phyloP scores from a whole-genome alignment of 2,888 invertebrate genomes.

The Lithophane ornitopus region DNA sequence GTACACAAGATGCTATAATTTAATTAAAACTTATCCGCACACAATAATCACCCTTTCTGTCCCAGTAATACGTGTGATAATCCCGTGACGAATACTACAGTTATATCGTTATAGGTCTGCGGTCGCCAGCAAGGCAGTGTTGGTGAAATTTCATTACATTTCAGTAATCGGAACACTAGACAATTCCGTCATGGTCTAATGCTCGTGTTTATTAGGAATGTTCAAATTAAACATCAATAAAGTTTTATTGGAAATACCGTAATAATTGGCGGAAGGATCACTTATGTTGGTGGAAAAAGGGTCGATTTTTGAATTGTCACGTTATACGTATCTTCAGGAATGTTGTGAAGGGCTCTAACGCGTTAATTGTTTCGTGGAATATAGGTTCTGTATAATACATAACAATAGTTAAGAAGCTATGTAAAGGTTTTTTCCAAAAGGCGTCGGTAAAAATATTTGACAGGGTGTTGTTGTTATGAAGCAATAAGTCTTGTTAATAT shows the following conservation, averaged over 20 bases:
- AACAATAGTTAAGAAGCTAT: neutral
- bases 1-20: slow-evolving; percentile 70
- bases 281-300: neutral
- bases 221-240: slow-evolving; percentile 66
- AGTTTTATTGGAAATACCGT: slow-evolving; percentile 46
- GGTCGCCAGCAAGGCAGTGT: slow-evolving; percentile 60
- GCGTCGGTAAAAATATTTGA: neutral
- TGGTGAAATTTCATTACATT: slow-evolving; percentile 76
- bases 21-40: slow-evolving; percentile 68
- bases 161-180: slow-evolving; percentile 71
- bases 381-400: neutral
- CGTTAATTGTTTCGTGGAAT: neutral
- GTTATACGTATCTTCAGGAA: neutral
- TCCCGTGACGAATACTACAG: slow-evolving; percentile 39
- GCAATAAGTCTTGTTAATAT: neutral
- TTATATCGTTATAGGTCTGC: slow-evolving; percentile 63
- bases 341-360: neutral
- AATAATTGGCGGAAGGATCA: slow-evolving; percentile 27
- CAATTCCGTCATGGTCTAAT: slow-evolving; percentile 72
- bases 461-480: neutral
- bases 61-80: slow-evolving; percentile 49
- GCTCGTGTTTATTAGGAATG: slow-evolving; percentile 69
- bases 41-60: slow-evolving; percentile 48
- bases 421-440: too few relatives aligned
- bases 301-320: neutral